Percentiles rank a stretch among this genome's conserved stretches.
Evolutionary conservation across 1,140 invertebrate species (phyloP).

Genomic region (Asbolus verrucosus): DNA sequence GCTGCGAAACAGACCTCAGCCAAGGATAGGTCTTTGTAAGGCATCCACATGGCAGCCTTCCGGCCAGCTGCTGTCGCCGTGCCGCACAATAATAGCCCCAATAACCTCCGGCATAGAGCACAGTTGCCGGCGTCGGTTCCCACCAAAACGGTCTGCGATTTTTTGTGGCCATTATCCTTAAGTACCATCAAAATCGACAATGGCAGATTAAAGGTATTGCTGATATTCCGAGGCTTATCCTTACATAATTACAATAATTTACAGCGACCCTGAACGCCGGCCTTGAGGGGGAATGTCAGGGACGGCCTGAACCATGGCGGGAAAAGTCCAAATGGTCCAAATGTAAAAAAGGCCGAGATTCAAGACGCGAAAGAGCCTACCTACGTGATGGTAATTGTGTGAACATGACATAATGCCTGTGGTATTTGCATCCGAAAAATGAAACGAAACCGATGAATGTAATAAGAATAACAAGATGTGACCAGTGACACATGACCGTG

Average conservation of each 20-base stretch:
- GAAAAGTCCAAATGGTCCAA: too few species aligned
- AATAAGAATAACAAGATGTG: constrained; percentile 34
- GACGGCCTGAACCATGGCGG: too few species aligned
- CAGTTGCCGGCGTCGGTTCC: too few species aligned
- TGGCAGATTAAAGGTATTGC: too few species aligned
- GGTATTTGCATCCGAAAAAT: neutral
- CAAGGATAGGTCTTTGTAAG: constrained; percentile 53
- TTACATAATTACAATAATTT: too few species aligned
- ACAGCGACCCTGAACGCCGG: too few species aligned
- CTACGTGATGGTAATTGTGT: too few species aligned
- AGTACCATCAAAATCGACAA: constrained; percentile 3
- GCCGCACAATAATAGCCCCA: constrained; percentile 47
- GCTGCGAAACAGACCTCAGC: constrained; percentile 55
- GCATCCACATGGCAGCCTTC: constrained; percentile 55
- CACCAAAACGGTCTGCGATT: constrained; percentile 43
- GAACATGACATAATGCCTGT: neutral
- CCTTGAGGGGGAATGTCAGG: too few species aligned
- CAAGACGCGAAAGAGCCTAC: too few species aligned
- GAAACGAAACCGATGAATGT: neutral
- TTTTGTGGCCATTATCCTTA: constrained; percentile 36
- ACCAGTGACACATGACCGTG: constrained; percentile 40
- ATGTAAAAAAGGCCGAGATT: too few species aligned
- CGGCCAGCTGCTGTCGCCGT: constrained; percentile 55
- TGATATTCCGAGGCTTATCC: neutral
- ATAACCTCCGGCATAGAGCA: constrained; percentile 19